These are phyloP conservation scores for Nicator chloris DNA, from an alignment of 2,113 vertebrate species.

Conservation along the genomic window DNA sequence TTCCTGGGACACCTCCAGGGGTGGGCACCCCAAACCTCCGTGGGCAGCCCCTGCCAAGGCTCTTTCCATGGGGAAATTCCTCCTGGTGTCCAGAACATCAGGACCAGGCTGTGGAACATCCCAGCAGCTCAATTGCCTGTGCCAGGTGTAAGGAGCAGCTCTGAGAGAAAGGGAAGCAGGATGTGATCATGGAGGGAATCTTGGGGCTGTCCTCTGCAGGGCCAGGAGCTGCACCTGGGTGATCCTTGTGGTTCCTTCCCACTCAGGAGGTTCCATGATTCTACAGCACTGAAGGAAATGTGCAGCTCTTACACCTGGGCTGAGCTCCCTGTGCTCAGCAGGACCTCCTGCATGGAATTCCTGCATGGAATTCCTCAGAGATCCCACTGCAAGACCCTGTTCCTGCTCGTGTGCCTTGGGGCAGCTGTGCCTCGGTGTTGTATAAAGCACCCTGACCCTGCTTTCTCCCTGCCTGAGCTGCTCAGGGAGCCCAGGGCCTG, in stretches of 20 bases:
- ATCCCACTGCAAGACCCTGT: accelerated
- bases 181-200: no score
- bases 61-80: neutral
- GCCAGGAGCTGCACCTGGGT: neutral
- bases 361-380: accelerated
- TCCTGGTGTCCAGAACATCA: neutral
- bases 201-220: neutral
- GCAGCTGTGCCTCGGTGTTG: neutral
- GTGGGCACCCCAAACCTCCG: accelerated
- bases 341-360: neutral
- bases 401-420: accelerated
- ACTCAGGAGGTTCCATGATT: neutral
- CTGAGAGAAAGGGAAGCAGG: accelerated
- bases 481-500: neutral
- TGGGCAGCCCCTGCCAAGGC: neutral
- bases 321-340: neutral
- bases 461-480: neutral
- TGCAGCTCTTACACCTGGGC: accelerated
- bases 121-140: neutral
- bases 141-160: neutral
- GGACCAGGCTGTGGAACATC: accelerated
- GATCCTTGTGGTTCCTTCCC: neutral
- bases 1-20: neutral
- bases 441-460: accelerated
- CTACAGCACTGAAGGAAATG: accelerated